Conservation (phyloP, 2,888 invertebrate species). For the Drosophila anomelani region DNA sequence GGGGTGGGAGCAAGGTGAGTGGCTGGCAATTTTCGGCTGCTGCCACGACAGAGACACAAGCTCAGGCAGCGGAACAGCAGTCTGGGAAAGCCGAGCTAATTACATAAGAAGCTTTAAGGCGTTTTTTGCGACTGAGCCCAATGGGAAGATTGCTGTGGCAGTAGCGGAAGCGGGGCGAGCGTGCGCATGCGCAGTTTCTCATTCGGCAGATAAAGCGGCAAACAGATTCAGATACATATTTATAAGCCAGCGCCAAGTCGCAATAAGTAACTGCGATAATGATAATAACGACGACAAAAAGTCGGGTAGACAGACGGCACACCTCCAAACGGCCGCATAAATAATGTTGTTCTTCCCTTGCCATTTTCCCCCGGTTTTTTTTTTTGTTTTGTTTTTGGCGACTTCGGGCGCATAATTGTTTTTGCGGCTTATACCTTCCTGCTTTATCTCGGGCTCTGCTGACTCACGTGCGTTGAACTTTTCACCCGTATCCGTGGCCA, state of each 20-base stretch:
- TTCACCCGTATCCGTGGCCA: constrained; percentile 62
- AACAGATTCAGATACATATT: constrained; percentile 29
- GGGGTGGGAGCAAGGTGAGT: constrained; percentile 11
- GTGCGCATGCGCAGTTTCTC: constrained; percentile 73
- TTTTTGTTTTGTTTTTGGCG: constrained; percentile 45
- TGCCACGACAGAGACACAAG: constrained; percentile 29
- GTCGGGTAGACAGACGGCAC: constrained; percentile 49
- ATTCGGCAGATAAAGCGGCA: constrained; percentile 67
- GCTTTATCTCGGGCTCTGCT: constrained; percentile 36
- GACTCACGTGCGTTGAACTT: constrained; percentile 74
- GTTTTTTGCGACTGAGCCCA: constrained; percentile 40
- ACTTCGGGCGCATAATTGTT: constrained; percentile 70
- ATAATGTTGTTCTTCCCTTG: constrained; percentile 49
- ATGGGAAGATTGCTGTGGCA: constrained; percentile 57
- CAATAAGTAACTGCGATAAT: constrained; percentile 57
- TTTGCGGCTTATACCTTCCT: constrained; percentile 51
- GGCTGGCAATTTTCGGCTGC: constrained; percentile 41
- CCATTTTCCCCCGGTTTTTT: not conserved
- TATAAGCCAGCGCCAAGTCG: constrained; percentile 34
- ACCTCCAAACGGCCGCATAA: constrained; percentile 66
- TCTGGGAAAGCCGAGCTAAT: constrained; percentile 39
- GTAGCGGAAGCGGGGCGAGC: constrained; percentile 67
- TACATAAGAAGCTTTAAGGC: constrained; percentile 41
- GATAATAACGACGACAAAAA: constrained; percentile 51
- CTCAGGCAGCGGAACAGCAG: constrained; percentile 55